These are phyloP conservation scores for Acanthochromis polyacanthus DNA, from an alignment of 2,113 vertebrate species.

Conservation along the genomic window DNA sequence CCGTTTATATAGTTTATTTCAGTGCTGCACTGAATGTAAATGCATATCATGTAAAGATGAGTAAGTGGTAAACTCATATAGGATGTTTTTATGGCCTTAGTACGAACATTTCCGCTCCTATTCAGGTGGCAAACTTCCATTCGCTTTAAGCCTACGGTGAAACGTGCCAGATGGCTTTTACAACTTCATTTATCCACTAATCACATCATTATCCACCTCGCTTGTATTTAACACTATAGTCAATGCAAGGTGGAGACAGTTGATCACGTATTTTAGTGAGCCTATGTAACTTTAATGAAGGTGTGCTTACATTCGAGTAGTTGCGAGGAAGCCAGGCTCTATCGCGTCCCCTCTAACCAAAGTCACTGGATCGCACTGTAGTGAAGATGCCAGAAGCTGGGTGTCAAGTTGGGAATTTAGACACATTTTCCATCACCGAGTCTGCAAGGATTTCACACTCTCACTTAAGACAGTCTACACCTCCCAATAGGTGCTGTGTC, in stretches of 20 bases:
- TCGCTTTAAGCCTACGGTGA: slow-evolving; percentile 56
- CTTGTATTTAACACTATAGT: slow-evolving; percentile 68
- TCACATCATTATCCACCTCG: slow-evolving; percentile 75
- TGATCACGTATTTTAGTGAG: slow-evolving; percentile 48
- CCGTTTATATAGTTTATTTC: slow-evolving; percentile 49
- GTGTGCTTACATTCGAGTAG: slow-evolving; percentile 31
- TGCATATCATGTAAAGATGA: slow-evolving; percentile 26
- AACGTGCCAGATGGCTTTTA: slow-evolving; percentile 75
- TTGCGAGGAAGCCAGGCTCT: slow-evolving; percentile 16
- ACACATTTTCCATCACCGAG: slow-evolving; percentile 62
- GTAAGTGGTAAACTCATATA: slow-evolving; percentile 31
- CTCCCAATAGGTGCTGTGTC: slow-evolving; percentile 68
- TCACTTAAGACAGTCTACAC: slow-evolving; percentile 61
- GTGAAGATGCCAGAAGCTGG: slow-evolving; percentile 55
- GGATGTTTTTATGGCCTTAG: slow-evolving; percentile 39
- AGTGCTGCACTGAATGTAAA: slow-evolving; percentile 33
- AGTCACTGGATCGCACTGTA: slow-evolving; percentile 49
- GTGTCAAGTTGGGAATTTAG: slow-evolving; percentile 65
- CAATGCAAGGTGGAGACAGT: slow-evolving; percentile 47
- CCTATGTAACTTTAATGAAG: slow-evolving; percentile 25
- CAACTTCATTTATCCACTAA: slow-evolving; percentile 75
- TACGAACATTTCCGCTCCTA: slow-evolving; percentile 31
- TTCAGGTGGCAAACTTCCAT: slow-evolving; percentile 47
- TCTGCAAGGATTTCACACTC: slow-evolving; percentile 70
- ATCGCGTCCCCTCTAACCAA: slow-evolving; percentile 34